A percentile compares a stretch with the other conserved stretches of the same genome.
phyloP scores from a whole-genome alignment of 2,888 invertebrate genomes.

The Conus canariensis region DNA sequence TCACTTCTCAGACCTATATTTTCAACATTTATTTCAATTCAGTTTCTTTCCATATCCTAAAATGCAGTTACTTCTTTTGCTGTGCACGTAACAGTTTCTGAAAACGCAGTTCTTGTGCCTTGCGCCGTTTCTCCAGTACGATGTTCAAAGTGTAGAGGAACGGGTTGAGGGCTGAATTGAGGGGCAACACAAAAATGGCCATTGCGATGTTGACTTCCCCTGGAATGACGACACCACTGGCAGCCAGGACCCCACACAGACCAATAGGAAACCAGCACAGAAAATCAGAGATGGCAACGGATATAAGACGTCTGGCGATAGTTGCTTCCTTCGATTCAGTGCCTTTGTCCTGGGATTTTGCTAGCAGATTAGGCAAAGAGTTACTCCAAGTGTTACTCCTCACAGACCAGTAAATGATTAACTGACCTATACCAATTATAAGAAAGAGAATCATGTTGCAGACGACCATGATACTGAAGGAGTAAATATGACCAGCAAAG shows the following conservation, averaged over 20 bases:
- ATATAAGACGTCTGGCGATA: conserved; percentile 43
- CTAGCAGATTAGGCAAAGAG: background rate
- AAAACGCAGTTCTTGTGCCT: background rate
- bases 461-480: conserved; percentile 25
- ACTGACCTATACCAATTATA: conserved; percentile 3
- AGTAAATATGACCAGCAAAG: conserved; percentile 69
- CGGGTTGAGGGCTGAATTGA: conserved; percentile 65
- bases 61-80: too few relatives aligned
- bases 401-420: conserved; percentile 12
- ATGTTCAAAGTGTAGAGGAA: conserved; percentile 33
- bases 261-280: conserved; percentile 49
- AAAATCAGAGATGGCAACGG: conserved; percentile 43
- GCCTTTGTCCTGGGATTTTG: background rate
- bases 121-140: conserved; percentile 2
- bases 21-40: too few relatives aligned
- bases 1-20: too few relatives aligned
- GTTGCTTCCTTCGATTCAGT: background rate
- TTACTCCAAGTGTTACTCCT: background rate
- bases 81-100: background rate
- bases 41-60: too few relatives aligned
- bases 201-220: background rate
- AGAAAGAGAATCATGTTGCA: conserved; percentile 14
- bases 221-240: too few relatives aligned
- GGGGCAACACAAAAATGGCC: conserved; percentile 4
- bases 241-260: conserved; percentile 32